Evolutionary conservation across 2,113 vertebrate species (phyloP).

Genomic region (Chlamydotis undulata): DNA sequence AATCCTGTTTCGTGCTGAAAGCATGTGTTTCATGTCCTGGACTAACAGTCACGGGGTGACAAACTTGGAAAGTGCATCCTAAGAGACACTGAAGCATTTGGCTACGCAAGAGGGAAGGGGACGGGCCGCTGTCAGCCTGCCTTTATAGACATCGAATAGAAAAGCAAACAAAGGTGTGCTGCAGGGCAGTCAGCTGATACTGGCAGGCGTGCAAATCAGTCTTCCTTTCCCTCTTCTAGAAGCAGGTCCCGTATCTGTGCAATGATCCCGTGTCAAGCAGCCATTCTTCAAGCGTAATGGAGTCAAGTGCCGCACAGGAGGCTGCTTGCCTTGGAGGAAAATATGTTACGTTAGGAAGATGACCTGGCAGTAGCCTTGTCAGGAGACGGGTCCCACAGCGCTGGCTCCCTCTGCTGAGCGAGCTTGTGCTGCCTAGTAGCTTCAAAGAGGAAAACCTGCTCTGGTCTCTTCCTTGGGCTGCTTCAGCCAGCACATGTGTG

Average conservation of each 20-base stretch:
- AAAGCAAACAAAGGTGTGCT: neutral
- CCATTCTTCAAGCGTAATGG: fast-evolving
- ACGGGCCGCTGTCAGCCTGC: neutral
- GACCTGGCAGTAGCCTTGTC: neutral
- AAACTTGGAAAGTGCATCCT: neutral
- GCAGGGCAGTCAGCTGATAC: neutral
- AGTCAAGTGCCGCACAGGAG: neutral
- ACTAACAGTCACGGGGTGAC: neutral
- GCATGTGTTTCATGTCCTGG: neutral
- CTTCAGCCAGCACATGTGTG: fast-evolving
- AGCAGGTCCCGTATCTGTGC: neutral
- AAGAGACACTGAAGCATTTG: neutral
- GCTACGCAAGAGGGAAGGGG: neutral
- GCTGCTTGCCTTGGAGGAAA: neutral
- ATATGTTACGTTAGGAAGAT: neutral
- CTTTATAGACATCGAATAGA: neutral
- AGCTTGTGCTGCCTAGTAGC: neutral
- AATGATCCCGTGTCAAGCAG: neutral
- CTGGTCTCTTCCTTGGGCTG: neutral
- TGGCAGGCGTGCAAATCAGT: neutral
- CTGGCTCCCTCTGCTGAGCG: neutral
- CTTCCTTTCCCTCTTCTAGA: neutral
- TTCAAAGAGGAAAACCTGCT: neutral
- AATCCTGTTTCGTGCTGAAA: neutral
- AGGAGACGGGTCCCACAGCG: neutral